These are phyloP conservation scores for Ondatra zibethicus DNA, from an alignment of 2,113 vertebrate genomes.

Conservation along the genomic window DNA sequence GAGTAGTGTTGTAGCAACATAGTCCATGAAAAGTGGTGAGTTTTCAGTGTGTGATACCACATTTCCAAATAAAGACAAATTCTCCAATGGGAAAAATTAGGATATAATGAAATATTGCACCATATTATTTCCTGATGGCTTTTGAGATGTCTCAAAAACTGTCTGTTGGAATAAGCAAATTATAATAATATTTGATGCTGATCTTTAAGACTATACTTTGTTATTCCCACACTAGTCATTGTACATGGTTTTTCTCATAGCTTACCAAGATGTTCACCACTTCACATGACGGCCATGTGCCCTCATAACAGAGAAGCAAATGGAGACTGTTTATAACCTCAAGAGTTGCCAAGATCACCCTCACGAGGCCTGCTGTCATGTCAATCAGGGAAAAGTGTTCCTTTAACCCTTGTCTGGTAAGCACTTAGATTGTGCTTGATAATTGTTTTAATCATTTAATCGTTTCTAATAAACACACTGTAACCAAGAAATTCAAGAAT, in stretches of 20 bases:
- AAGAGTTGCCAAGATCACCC: background rate
- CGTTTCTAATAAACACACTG: background rate
- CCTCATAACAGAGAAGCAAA: background rate
- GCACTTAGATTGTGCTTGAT: background rate
- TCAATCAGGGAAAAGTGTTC: background rate
- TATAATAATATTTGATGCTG: background rate
- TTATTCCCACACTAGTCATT: background rate
- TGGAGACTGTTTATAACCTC: no score
- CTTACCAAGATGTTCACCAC: background rate
- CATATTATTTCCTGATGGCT: background rate
- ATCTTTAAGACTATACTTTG: background rate
- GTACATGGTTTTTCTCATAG: background rate
- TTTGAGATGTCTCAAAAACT: slow-evolving; percentile 25
- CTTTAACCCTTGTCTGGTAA: background rate
- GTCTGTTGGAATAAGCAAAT: slow-evolving; percentile 14
- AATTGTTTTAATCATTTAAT: background rate
- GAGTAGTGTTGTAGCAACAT: slow-evolving; percentile 31
- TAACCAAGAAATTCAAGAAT: slow-evolving; percentile 41
- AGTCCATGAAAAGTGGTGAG: slow-evolving; percentile 17
- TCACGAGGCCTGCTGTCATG: background rate
- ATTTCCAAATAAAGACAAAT: slow-evolving; percentile 70
- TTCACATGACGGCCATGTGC: background rate
- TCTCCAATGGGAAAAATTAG: slow-evolving; percentile 23
- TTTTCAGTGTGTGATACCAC: slow-evolving; percentile 59
- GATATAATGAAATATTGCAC: slow-evolving; percentile 37